Evolutionary conservation across 2,113 vertebrate species (phyloP).

Genomic region (Tetrax tetrax): DNA sequence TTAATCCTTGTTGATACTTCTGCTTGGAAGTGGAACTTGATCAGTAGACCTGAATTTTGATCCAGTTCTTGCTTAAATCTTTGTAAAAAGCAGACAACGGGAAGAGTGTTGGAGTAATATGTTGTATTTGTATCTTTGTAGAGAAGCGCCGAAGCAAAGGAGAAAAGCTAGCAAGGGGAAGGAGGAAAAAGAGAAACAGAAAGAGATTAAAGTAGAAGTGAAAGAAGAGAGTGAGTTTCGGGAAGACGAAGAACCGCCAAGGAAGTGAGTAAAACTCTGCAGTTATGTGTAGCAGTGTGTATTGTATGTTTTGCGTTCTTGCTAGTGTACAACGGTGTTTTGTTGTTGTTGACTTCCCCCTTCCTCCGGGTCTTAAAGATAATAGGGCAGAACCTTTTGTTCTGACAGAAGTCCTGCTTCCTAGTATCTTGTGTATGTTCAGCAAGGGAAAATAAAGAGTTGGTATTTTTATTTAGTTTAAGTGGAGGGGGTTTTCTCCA

Average conservation of each 20-base stretch:
- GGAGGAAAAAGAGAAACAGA: slow-evolving; percentile 84
- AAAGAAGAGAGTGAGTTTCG: slow-evolving; percentile 87
- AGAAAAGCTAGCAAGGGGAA: slow-evolving; percentile 83
- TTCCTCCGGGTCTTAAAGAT: neutral
- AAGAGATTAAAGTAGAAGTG: slow-evolving; percentile 86
- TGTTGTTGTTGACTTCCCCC: neutral
- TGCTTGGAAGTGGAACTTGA: neutral
- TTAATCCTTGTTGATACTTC: neutral
- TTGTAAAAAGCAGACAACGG: neutral
- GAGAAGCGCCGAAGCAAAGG: slow-evolving; percentile 86
- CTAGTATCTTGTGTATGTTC: neutral
- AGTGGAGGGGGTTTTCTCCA: neutral
- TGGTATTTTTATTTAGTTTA: neutral
- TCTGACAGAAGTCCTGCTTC: neutral
- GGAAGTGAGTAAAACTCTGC: slow-evolving; percentile 84
- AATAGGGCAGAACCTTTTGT: neutral
- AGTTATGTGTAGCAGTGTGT: neutral
- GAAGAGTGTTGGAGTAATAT: neutral
- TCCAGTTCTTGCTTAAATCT: neutral
- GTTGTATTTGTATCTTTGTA: slow-evolving; percentile 58
- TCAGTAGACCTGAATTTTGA: neutral
- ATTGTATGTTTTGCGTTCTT: neutral
- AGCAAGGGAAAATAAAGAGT: neutral
- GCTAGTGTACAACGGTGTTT: neutral
- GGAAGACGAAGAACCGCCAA: slow-evolving; percentile 89